These are phyloP conservation scores for Lacerta agilis DNA, from an alignment of 2,797 vertebrate genomes.

Conservation along the genomic window DNA sequence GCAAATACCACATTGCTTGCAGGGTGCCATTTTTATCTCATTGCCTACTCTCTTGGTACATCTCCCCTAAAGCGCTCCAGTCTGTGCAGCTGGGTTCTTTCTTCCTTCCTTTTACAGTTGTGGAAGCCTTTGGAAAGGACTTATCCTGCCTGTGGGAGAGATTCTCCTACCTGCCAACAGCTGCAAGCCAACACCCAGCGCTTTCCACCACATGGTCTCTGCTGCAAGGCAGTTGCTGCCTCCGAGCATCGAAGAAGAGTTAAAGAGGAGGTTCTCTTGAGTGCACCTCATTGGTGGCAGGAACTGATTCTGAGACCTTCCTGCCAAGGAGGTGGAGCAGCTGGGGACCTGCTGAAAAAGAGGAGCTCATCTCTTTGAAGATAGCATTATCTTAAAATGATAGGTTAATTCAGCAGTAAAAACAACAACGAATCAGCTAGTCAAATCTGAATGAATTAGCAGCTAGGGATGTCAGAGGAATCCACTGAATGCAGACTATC, in stretches of 20 bases:
- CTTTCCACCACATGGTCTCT: not conserved
- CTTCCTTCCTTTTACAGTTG: not conserved
- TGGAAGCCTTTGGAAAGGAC: not conserved
- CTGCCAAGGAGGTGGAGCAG: not conserved
- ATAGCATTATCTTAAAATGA: not conserved
- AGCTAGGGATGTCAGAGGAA: too few relatives aligned
- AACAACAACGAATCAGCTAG: not conserved
- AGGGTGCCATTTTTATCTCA: not conserved
- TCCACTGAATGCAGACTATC: too few relatives aligned
- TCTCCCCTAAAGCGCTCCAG: not conserved
- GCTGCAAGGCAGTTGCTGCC: not conserved
- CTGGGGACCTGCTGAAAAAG: not conserved
- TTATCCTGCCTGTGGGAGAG: not conserved
- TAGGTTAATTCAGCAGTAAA: not conserved
- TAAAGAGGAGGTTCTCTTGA: not conserved
- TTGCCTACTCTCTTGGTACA: not conserved
- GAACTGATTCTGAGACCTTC: not conserved
- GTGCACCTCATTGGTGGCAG: not conserved
- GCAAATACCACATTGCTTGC: not conserved
- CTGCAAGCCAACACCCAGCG: not conserved
- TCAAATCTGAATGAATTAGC: not conserved
- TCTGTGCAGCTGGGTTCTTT: not conserved
- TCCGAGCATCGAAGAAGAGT: not conserved
- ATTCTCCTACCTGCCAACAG: constrained; percentile 7
- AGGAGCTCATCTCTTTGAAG: not conserved